Evolutionary conservation across 2,113 vertebrate genomes (phyloP), one percentile per base, ranked within the genome.

Genomic region (Chroicocephalus ridibundus): DNA sequence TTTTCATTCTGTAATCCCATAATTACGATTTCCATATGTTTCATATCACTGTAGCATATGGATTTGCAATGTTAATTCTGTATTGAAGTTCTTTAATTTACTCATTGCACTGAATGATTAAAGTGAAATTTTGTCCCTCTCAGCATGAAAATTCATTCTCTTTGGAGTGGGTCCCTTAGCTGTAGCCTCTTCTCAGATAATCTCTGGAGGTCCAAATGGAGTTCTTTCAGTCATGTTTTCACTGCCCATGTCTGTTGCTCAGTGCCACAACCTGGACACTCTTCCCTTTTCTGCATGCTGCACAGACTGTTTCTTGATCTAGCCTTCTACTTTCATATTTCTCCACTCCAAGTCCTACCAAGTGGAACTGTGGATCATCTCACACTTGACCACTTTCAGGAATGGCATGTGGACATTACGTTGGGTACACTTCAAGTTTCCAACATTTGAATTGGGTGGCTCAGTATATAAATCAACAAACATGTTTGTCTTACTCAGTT

Each of bases 1-100:
- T 91, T 89, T 93, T 95, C 31, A 32, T 91, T 89, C 57, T 85
- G 36, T 84, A 93, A 91, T 91, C 60, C 44, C 24, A 15, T 89
- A 68, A 79, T 91, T 96, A 76, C 27, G 52, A 31, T 75, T 96
- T 90, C 70, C 22, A 1, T 86, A 75, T 90, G 77, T 85, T 79
- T 89, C 32, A 5, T 84, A 78, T 89, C 47, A 65, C 24, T 85
- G 10, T 40, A 61, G 34, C 82, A 42, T 90, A 76, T 80, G 78
- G 70, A 82, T 85, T 94, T 90, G 38, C 44, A 79, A 13, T 80
- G 55, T 71, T 90, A 76, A 70, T 90, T 94, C 44, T 76, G 15
- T 69, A 29, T 32, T 82, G 57, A 84, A 79, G 16, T 89, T 93
- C 62, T 92, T 80, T 61, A 86, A 82, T 83, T 92, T 91, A 62